Evolutionary conservation across 1,140 invertebrate species (phyloP).

Genomic region (Polypedilum pembai): DNA sequence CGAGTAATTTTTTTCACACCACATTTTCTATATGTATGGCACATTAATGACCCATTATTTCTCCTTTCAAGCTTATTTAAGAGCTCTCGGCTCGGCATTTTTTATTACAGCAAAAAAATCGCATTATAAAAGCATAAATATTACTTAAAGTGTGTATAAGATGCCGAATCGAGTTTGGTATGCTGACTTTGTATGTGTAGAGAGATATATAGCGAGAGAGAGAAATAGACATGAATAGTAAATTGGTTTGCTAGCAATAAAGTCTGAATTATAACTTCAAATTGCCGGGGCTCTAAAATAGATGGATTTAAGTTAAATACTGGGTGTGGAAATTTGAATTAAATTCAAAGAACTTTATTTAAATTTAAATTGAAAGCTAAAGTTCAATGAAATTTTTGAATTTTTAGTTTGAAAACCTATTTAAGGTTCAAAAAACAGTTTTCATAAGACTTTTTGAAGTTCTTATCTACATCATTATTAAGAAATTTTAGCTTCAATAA

Average conservation of each 20-base stretch:
- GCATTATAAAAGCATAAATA: constrained; percentile 25
- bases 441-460: too few relatives aligned
- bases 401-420: too few relatives aligned
- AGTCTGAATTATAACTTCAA: constrained; percentile 13
- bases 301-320: too few relatives aligned
- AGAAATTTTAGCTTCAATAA: too few relatives aligned
- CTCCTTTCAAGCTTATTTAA: constrained; percentile 25
- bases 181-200: too few relatives aligned
- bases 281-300: neutral
- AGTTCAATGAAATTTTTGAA: too few relatives aligned
- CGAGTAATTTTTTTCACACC: constrained; percentile 23
- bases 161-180: too few relatives aligned
- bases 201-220: neutral
- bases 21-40: constrained; percentile 8
- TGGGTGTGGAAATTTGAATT: too few relatives aligned
- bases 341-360: too few relatives aligned
- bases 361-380: too few relatives aligned
- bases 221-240: constrained; percentile 7
- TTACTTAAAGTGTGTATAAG: neutral
- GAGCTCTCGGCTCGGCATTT: neutral
- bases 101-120: constrained; percentile 23
- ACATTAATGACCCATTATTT: constrained; percentile 28
- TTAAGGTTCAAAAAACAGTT: too few relatives aligned
- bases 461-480: too few relatives aligned
- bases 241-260: neutral